Evolutionary conservation across 2,888 invertebrate genomes (phyloP), one percentile per base, ranked within the genome.

Genomic region (Anarsia innoxiella): DNA sequence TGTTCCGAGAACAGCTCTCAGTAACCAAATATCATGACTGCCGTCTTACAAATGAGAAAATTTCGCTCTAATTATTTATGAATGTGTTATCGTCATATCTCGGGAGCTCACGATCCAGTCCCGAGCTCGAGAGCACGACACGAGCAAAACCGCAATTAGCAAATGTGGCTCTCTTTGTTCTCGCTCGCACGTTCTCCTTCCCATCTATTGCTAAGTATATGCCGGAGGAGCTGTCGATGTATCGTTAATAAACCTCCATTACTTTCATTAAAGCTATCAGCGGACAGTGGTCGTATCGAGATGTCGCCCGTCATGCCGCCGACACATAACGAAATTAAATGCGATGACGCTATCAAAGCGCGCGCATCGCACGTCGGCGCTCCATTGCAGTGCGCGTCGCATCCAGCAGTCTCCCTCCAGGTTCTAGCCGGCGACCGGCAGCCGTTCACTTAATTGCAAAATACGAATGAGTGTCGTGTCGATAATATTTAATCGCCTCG

Each of bases 21-120:
- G 75, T 77, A 66, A 73, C 82, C 82, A 82, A 84, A 84, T 84
- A 84, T 84, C 84, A 79, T 79, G 83, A 73, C 79, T 79, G 74
- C 77, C 75, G 80, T 78, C 77, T 79, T 83, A 84, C 84, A 84
- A 84, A 84, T 84, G 84, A 83, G 84, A 84, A 84, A 84, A 84
- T 83, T 84, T 84, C 74, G 78, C 82, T 84, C 84, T 84, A 84
- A 84, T 84, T 84, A 84, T 84, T 84, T 84, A 84, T 84, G 84
- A 84, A 83, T 84, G 84, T 82, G 83, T 83, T 84, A 84, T 84
- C 84, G 67, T 83, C 79, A 84, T 83, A 84, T 84, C 83, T 82
- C 59, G 51, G 58, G 69, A 68, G 75, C 83, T 82, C 84, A 83
- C 84, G 83, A 83, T 72, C 80, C 79, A 64, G 76, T 78, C 75